Conservation (phyloP, 1,140 invertebrate species). For the Solen grandis region DNA sequence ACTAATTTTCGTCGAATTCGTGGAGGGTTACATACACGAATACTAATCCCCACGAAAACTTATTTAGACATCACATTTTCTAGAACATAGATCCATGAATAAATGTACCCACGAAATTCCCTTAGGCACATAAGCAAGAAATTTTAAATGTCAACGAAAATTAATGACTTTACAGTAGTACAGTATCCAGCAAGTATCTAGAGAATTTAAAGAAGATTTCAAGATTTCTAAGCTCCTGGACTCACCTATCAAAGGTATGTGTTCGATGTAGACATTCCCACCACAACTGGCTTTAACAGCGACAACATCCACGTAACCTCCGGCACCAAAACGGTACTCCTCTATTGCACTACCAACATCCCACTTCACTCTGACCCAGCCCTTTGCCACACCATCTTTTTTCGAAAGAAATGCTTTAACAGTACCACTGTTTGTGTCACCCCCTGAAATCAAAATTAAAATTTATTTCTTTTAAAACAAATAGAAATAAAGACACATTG, state of each 20-base stretch:
- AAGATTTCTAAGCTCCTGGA: too few species aligned
- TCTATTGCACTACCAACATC: conserved; percentile 32
- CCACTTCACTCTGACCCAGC: conserved; percentile 49
- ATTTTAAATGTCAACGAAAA: background rate
- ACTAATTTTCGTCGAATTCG: too few species aligned
- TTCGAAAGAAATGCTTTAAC: conserved; percentile 43
- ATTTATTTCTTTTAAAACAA: too few species aligned
- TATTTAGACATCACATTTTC: too few species aligned
- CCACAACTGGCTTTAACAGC: conserved; percentile 10
- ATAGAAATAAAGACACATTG: too few species aligned
- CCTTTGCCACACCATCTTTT: conserved; percentile 37
- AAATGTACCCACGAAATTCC: too few species aligned
- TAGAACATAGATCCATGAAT: too few species aligned
- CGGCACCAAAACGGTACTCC: conserved; percentile 50
- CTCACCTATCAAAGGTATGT: conserved; percentile 49
- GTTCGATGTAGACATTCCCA: conserved; percentile 46
- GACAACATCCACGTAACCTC: conserved; percentile 45
- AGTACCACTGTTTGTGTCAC: conserved; percentile 29
- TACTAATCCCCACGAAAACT: too few species aligned
- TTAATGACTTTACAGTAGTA: background rate
- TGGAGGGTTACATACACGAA: too few species aligned
- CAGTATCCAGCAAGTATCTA: background rate
- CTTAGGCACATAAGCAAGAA: too few species aligned
- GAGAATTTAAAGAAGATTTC: conserved; percentile 1
- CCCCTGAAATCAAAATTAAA: background rate